Evolutionary conservation across 1,140 invertebrate species (phyloP).

Genomic region (Drosophila bocki): DNA sequence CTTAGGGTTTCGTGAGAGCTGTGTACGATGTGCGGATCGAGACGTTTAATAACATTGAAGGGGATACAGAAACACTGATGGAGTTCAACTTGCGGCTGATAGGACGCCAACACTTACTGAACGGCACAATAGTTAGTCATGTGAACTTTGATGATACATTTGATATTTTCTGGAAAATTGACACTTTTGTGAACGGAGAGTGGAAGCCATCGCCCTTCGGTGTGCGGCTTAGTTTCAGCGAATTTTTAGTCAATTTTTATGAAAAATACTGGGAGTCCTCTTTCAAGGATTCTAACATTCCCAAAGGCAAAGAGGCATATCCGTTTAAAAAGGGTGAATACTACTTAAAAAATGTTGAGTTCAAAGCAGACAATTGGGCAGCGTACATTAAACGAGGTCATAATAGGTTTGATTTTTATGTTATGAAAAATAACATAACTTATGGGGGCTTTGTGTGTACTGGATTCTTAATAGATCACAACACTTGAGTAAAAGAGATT

Average conservation of each 20-base stretch:
- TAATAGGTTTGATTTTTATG: accelerated
- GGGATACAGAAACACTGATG: not conserved
- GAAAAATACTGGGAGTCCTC: not conserved
- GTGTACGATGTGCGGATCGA: not conserved
- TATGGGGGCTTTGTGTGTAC: not conserved
- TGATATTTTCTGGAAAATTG: accelerated
- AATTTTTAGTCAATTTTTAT: not conserved
- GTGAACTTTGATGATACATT: not conserved
- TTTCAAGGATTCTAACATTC: not conserved
- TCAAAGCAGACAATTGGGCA: not conserved
- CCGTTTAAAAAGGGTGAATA: constrained; percentile 8
- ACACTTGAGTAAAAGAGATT: not conserved
- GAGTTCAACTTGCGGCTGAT: not conserved
- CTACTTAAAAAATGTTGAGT: not conserved
- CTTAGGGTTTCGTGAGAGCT: not conserved
- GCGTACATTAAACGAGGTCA: not conserved
- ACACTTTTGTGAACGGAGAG: not conserved
- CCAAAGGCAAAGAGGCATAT: not conserved
- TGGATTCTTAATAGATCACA: not conserved
- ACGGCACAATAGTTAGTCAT: not conserved
- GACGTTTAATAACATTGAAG: not conserved
- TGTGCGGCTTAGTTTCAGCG: too few species aligned
- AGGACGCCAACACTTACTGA: not conserved
- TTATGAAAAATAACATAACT: not conserved
- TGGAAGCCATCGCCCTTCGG: not conserved